A percentile compares a stretch with the other conserved stretches of the same genome.
Evolutionary conservation across 2,113 vertebrate species (phyloP).

Genomic region (Arvicanthis niloticus): DNA sequence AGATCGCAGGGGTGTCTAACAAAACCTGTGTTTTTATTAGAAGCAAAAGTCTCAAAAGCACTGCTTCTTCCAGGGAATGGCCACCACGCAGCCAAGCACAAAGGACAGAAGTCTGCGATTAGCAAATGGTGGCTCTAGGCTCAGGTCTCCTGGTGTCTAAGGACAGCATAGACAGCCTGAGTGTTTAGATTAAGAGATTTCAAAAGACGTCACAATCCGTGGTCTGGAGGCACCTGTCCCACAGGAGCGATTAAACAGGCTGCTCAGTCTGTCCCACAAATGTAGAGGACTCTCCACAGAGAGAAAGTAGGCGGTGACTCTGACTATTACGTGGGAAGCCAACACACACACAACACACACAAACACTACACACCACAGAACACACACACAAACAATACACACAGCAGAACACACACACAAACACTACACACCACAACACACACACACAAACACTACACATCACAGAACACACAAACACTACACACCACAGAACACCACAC

Average conservation of each 20-base stretch:
- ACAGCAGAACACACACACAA: too few species aligned
- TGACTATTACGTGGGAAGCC: not conserved
- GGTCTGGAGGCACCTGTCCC: not conserved
- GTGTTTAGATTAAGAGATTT: not conserved
- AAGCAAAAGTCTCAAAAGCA: not conserved
- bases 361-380: too few species aligned
- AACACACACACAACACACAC: not conserved
- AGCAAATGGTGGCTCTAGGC: not conserved
- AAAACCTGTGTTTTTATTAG: not conserved
- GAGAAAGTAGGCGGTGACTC: not conserved
- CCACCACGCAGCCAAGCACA: not conserved
- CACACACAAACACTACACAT: too few species aligned
- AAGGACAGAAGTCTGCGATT: not conserved
- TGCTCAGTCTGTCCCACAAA: not conserved
- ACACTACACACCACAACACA: too few species aligned
- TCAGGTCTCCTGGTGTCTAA: not conserved
- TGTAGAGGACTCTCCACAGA: not conserved
- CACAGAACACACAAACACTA: too few species aligned
- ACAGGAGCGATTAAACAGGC: not conserved
- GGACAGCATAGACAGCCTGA: not conserved
- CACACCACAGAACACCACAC: too few species aligned
- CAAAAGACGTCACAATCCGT: accelerated
- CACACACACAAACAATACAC: too few species aligned
- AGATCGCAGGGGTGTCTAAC: not conserved
- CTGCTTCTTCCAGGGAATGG: not conserved